phyloP scores from a whole-genome alignment of 2,113 vertebrate species.

The Syngnathoides biaculeatus region DNA sequence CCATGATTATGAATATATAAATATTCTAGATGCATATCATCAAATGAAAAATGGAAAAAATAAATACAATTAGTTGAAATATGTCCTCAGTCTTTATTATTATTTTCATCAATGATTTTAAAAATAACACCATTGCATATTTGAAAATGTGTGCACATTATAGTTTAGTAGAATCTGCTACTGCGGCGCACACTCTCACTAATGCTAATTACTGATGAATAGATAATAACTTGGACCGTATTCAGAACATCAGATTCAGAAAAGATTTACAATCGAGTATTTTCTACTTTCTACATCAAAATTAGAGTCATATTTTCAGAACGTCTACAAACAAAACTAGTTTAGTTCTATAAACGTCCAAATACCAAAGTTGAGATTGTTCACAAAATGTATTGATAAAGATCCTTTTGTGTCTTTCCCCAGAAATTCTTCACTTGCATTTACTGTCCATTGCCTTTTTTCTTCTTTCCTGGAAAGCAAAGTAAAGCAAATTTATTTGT shows the following conservation, averaged over 20 bases:
- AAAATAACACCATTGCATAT: not conserved
- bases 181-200: too few species aligned
- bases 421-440: not conserved
- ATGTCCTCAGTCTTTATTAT: not conserved
- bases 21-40: too few species aligned
- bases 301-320: not conserved
- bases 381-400: not conserved
- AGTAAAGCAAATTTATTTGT: too few species aligned
- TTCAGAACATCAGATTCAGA: not conserved
- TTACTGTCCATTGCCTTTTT: constrained; percentile 15
- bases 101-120: not conserved
- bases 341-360: not conserved
- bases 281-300: not conserved
- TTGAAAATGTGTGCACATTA: not conserved
- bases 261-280: not conserved
- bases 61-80: not conserved
- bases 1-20: too few species aligned
- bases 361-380: not conserved
- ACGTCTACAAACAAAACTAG: constrained; percentile 2
- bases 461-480: constrained; percentile 13
- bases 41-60: too few species aligned
- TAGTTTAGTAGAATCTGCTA: not conserved
- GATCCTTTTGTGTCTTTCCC: not conserved
- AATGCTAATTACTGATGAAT: not conserved
- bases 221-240: not conserved